These are phyloP conservation scores for Prunella himalayana DNA, from an alignment of 2,113 vertebrate species.

Conservation along the genomic window DNA sequence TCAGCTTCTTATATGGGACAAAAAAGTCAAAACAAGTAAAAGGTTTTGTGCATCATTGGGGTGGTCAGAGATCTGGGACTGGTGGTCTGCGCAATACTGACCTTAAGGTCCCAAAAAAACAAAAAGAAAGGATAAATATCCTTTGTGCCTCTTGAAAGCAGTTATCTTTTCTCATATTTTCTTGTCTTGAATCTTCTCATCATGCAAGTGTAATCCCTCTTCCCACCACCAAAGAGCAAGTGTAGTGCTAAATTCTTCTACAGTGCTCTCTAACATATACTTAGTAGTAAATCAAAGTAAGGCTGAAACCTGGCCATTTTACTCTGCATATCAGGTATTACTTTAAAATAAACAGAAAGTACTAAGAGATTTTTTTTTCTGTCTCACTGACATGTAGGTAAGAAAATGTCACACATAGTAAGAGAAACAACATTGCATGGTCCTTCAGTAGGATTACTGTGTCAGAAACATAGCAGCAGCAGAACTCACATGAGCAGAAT, in stretches of 20 bases:
- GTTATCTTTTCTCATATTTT: not conserved
- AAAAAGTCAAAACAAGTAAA: conserved; percentile 6
- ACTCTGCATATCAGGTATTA: not conserved
- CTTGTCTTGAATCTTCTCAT: not conserved
- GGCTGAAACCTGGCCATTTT: not conserved
- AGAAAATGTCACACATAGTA: not conserved
- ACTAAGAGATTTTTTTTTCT: not conserved
- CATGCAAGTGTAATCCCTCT: not conserved
- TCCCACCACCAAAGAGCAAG: not conserved
- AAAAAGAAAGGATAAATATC: not conserved
- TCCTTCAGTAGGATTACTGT: not conserved
- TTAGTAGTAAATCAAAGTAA: not conserved
- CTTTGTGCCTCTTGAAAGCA: not conserved
- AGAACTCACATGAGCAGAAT: not conserved
- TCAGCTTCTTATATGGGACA: not conserved
- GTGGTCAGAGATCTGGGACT: not conserved
- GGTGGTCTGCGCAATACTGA: not conserved
- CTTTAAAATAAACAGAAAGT: not conserved
- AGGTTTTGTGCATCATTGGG: not conserved
- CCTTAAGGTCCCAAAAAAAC: not conserved
- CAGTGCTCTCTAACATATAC: not conserved
- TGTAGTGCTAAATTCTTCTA: not conserved
- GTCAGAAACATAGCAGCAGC: not conserved
- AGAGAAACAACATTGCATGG: not conserved
- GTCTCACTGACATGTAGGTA: not conserved